These are phyloP conservation scores for Vanessa atalanta DNA, from an alignment of 1,140 invertebrate species.

Conservation along the genomic window DNA sequence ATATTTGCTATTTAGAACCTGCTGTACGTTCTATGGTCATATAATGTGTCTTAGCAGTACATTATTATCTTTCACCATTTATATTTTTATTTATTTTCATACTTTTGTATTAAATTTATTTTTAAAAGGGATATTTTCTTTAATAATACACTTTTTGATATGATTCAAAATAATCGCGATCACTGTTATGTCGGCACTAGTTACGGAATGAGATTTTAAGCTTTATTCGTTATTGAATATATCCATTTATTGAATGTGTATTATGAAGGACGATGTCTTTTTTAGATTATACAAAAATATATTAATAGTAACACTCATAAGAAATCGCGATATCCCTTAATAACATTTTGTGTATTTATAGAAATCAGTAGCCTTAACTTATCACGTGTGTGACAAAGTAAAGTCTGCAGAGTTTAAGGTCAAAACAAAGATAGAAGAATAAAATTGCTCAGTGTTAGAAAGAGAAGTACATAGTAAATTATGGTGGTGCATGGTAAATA, in stretches of 20 bases:
- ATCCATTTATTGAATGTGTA: too few species aligned
- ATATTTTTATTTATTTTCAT: not conserved
- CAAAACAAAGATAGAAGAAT: slow-evolving; percentile 54
- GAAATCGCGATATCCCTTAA: not conserved
- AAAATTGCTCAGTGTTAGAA: slow-evolving; percentile 15
- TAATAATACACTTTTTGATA: not conserved
- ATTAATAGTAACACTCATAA: not conserved
- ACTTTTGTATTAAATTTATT: not conserved
- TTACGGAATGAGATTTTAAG: not conserved
- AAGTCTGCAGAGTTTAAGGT: slow-evolving; percentile 69
- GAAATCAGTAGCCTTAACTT: slow-evolving; percentile 25
- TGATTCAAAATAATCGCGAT: not conserved
- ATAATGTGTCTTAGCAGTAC: slow-evolving; percentile 2
- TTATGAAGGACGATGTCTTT: not conserved
- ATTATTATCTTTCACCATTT: not conserved
- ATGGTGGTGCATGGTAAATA: slow-evolving; percentile 8
- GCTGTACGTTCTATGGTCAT: slow-evolving; percentile 51
- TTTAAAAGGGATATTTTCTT: not conserved
- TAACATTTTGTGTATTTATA: slow-evolving; percentile 30
- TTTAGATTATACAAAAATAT: not conserved
- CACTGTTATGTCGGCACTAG: not conserved
- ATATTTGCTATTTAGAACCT: slow-evolving; percentile 72
- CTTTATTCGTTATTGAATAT: too few species aligned
- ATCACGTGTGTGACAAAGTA: slow-evolving; percentile 41
- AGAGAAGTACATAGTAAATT: slow-evolving; percentile 23